Evolutionary conservation across 2,888 invertebrate species (phyloP), one percentile per base, ranked within the genome.

Genomic region (Stomorhina lunata): DNA sequence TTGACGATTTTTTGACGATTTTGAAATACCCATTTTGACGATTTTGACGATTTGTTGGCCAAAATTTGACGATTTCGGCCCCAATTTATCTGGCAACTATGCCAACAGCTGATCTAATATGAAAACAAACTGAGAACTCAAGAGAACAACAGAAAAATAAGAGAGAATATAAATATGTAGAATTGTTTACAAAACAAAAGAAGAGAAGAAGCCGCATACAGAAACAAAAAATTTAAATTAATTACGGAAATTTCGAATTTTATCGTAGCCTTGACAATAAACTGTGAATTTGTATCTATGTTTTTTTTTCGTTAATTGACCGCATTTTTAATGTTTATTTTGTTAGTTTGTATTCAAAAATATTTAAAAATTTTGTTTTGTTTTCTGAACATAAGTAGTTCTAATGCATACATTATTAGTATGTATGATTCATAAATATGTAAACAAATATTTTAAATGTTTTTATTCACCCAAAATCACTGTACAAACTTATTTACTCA

Each of bases 241-340:
- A 55, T 43, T 69, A 63, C 55, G 78, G 63, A 78, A 55, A 71
- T 78, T 78, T 71, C 63, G 63, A 55, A 63, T 77, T 71, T 71
- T 22, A 45, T 57, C 17, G 5, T 48, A 69, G 78, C 81, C 81
- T 81, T 81, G 81, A 63, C 69, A 78, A 69, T 81, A 27, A 69
- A 69, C 68, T 40, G 40, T 4, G 29, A 7, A 7, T 22, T 27
- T 57, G 9, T 15, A 7, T 4, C 17, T n/a, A 15, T 61, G 55
- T 34, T 22, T 22, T 48, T 43, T 76, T 40, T 65, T 57, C 53
- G n/a, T n/a, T n/a, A n/a, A n/a, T n/a, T 2, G 59, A n/a, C 22
- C n/a, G 0, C 34, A 4, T 29, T 55, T 34, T 27, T 66, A 32
- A 53, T 29, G 68, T 55, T 43, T 65, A 20, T n/a, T 10, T 22